Percentiles rank a stretch among this genome's conserved stretches.
Conservation (phyloP, 2,113 vertebrate species). For the Ancistrus triradiatus region DNA sequence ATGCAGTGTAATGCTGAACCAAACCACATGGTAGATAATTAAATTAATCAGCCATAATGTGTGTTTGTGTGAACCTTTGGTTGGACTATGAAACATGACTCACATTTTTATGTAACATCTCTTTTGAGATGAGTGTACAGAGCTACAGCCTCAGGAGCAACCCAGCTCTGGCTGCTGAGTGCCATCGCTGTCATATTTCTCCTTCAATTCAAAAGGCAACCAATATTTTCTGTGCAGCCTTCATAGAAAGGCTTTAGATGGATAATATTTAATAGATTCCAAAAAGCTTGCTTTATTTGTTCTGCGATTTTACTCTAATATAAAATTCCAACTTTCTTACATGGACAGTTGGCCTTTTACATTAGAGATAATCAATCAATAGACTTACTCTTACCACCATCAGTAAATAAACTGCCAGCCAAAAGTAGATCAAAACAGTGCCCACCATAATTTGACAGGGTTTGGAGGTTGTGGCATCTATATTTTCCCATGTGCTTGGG, state of each 20-base stretch:
- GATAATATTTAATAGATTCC: background rate
- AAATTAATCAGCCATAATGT: background rate
- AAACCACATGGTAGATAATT: too few relatives aligned
- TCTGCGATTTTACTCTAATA: too few relatives aligned
- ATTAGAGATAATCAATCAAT: background rate
- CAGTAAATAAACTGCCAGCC: background rate
- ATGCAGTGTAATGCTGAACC: too few relatives aligned
- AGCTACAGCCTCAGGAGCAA: slow-evolving; percentile 33
- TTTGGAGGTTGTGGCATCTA: background rate
- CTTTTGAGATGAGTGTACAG: slow-evolving; percentile 29
- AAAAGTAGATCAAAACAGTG: background rate
- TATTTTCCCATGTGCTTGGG: background rate
- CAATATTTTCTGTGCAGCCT: background rate
- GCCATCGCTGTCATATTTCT: slow-evolving; percentile 6
- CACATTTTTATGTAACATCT: slow-evolving; percentile 44
- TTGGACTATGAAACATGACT: slow-evolving; percentile 41
- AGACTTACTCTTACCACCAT: background rate
- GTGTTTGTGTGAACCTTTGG: slow-evolving; percentile 1
- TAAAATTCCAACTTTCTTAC: background rate
- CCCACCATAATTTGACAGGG: background rate
- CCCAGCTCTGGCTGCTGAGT: slow-evolving; percentile 38
- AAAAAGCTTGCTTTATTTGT: background rate
- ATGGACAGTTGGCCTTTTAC: slow-evolving; percentile 3
- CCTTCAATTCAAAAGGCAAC: slow-evolving; percentile 1
- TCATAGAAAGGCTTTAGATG: background rate